Base-by-base conservation (phyloP, 2,888 invertebrate genomes). In the Nemurella pictetii region DNA sequence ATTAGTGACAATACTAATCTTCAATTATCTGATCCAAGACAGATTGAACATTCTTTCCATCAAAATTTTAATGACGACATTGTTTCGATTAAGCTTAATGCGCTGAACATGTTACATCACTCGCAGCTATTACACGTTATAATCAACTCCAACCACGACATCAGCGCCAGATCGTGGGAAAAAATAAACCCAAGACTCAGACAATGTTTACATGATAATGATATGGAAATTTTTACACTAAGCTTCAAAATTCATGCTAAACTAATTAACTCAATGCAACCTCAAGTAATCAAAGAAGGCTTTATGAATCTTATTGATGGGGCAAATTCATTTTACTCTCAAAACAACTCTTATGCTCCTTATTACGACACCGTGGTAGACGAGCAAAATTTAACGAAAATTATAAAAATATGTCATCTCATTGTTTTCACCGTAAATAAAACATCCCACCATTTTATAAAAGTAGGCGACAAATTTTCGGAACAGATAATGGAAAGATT, bases 161-260 rank as follows among this genome's bases (percentile, higher is more conserved):
- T 30, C 26, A 75, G 75, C n/a, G 7, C 75, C 4, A 75, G 28
- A 75, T 27, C 28, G 26, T 86, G 86, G 86, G 74, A 55, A 26
- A 83, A 83, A 12, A 80, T 86, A 35, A 78, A 55, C 0, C 12
- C n/a, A 20, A 29, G 80, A 78, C 82, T 86, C 3, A 12, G 20
- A 5, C 4, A 28, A 28, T 30, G 78, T 78, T 78, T 78, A 29
- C 28, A 78, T 78, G 85, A 85, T 26, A 73, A 83, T 72, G 55
- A 86, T 28, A 15, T 30, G 20, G 84, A 86, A 30, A 82, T 86
- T 83, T 86, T 85, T 82, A 55, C 26, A 27, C 72, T 84, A 0
- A 83, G 85, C 74, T 83, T 86, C 35, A 83, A 84, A 32, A 83
- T 86, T 72, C 85, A 85, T 86, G 85, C 83, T 20, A 86, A 85